Conservation (phyloP, 2,797 vertebrate genomes). For the Rhinichthys osculus region DNA sequence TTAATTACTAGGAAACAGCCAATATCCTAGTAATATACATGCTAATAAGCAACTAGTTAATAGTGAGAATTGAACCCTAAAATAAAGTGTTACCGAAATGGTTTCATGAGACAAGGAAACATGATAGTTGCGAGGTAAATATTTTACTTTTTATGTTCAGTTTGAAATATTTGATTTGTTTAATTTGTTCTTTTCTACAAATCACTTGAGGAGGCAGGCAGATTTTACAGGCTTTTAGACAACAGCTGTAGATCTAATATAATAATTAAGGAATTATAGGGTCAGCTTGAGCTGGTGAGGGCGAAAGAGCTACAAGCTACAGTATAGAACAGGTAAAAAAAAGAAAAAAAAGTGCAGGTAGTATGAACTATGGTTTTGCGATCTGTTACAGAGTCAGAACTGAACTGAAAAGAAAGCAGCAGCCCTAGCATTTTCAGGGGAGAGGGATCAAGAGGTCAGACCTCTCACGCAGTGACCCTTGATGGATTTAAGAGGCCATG, state of each 20-base stretch:
- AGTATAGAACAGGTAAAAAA: too few species aligned
- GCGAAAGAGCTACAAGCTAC: not conserved
- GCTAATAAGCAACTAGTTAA: too few species aligned
- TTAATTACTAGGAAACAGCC: too few species aligned
- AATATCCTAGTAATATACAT: too few species aligned
- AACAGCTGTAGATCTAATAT: not conserved
- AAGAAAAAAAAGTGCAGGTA: not conserved
- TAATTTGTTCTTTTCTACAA: not conserved
- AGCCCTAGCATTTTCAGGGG: slow-evolving; percentile 50
- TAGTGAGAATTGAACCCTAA: too few species aligned
- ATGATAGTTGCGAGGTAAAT: not conserved
- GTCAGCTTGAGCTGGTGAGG: not conserved
- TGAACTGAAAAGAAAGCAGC: slow-evolving; percentile 59
- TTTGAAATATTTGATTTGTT: not conserved
- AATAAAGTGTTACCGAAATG: too few species aligned
- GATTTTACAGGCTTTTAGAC: not conserved
- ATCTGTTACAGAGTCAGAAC: not conserved
- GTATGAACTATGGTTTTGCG: not conserved
- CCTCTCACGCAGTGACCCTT: slow-evolving; percentile 57
- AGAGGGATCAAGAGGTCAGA: slow-evolving; percentile 48
- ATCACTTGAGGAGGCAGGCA: not conserved
- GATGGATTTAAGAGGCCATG: slow-evolving; percentile 46
- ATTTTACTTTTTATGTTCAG: not conserved
- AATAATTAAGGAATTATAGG: not conserved
- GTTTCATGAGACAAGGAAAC: not conserved